Evolutionary conservation across 2,113 vertebrate species (phyloP).

Genomic region (Indicator maculatus): DNA sequence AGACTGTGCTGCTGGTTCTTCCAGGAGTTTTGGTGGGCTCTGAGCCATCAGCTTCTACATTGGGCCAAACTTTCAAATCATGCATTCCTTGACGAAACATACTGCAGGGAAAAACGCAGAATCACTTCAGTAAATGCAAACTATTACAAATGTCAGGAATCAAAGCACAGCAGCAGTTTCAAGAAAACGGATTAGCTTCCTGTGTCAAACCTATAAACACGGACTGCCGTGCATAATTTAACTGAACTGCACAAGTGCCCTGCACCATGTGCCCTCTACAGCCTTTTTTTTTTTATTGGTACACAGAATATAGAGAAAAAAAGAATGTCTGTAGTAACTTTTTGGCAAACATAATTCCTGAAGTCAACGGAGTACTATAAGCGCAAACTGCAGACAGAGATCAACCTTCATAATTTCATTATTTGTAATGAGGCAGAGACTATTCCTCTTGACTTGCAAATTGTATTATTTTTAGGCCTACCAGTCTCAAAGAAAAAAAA

Average conservation of each 20-base stretch:
- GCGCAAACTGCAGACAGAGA: not conserved
- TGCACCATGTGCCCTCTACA: not conserved
- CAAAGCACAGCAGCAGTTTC: not conserved
- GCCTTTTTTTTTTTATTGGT: not conserved
- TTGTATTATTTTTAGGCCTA: not conserved
- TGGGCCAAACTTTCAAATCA: slow-evolving; percentile 98
- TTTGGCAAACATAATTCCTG: not conserved
- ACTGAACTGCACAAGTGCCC: not conserved
- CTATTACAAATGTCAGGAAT: not conserved
- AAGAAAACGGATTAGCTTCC: not conserved
- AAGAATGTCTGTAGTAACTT: not conserved
- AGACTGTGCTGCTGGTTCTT: slow-evolving; percentile 90
- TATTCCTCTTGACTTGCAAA: not conserved
- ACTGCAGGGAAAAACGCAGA: slow-evolving; percentile 62
- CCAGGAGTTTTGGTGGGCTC: slow-evolving; percentile 94
- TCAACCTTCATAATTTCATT: not conserved
- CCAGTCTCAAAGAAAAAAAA: not conserved
- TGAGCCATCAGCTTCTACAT: slow-evolving; percentile 91
- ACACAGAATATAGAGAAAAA: not conserved
- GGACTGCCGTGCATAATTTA: not conserved
- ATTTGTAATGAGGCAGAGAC: not conserved
- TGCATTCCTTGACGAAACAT: slow-evolving; percentile 99
- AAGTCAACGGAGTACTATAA: not conserved
- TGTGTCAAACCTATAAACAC: not conserved
- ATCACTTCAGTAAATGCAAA: not conserved